These are phyloP conservation scores for Ondatra zibethicus DNA, from an alignment of 2,113 vertebrate genomes.

Conservation along the genomic window DNA sequence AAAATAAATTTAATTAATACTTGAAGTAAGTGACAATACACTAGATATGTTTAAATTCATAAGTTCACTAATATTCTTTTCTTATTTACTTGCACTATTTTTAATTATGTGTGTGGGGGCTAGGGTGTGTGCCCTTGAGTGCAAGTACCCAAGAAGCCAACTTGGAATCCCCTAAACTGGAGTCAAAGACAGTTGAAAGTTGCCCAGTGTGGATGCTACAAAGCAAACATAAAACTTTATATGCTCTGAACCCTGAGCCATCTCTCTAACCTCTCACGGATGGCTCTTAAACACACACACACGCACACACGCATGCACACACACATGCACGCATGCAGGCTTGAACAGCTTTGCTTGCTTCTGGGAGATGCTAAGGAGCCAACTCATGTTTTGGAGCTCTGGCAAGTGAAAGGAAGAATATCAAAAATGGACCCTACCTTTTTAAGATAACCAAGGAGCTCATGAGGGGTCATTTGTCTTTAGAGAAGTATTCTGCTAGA, in stretches of 20 bases:
- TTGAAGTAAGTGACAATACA: background rate
- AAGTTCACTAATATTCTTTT: background rate
- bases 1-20: conserved; percentile 30
- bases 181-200: background rate
- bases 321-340: background rate
- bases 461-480: background rate
- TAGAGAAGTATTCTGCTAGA: conserved; percentile 21
- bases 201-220: background rate
- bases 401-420: conserved; percentile 15
- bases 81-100: background rate
- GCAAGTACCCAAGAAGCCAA: background rate
- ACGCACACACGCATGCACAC: background rate
- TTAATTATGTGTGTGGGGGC: background rate
- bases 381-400: background rate
- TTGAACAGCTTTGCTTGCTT: background rate
- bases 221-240: background rate
- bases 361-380: background rate
- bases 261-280: background rate
- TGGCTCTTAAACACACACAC: background rate
- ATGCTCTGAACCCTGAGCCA: background rate
- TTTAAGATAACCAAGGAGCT: conserved; percentile 26
- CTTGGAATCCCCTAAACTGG: background rate
- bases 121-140: background rate
- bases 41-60: conserved; percentile 15
- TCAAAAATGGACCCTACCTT: background rate